phyloP scores from a whole-genome alignment of 2,113 vertebrate species.

The Festucalex cinctus region DNA sequence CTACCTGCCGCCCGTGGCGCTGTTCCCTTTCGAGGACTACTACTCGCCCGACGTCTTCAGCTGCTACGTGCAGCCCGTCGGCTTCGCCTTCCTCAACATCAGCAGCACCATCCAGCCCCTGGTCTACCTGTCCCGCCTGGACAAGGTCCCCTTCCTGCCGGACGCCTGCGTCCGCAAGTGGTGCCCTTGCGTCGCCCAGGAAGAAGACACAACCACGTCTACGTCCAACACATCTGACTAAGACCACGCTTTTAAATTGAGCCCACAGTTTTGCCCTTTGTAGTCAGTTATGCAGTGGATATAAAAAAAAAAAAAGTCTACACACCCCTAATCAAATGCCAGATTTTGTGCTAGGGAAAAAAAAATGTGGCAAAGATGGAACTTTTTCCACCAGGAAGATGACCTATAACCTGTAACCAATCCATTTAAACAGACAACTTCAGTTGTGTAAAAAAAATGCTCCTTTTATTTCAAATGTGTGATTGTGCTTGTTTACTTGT shows the following conservation, averaged over 20 bases:
- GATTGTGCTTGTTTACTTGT: neutral
- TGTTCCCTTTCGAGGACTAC: conserved; percentile 73
- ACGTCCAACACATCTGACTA: conserved; percentile 21
- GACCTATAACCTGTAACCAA: too few relatives aligned
- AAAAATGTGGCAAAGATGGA: too few relatives aligned
- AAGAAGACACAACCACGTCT: neutral
- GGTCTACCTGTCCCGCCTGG: conserved; percentile 66
- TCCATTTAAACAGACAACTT: too few relatives aligned
- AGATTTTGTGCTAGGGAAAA: neutral
- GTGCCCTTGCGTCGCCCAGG: conserved; percentile 9
- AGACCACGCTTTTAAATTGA: neutral
- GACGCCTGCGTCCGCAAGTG: conserved; percentile 39
- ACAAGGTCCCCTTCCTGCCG: conserved; percentile 65
- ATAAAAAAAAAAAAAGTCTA: neutral
- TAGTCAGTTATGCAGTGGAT: neutral
- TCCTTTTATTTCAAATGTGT: neutral
- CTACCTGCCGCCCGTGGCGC: conserved; percentile 70
- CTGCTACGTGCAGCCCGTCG: conserved; percentile 70
- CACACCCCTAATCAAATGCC: neutral
- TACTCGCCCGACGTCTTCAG: conserved; percentile 58
- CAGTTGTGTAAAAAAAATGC: neutral
- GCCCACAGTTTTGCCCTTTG: neutral
- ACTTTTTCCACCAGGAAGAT: too few relatives aligned
- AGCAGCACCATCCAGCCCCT: conserved; percentile 76
- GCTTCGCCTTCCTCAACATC: conserved; percentile 73